Conservation (phyloP, 92 coral and sea anemone species). For the Parazoanthus swiftii region DNA sequence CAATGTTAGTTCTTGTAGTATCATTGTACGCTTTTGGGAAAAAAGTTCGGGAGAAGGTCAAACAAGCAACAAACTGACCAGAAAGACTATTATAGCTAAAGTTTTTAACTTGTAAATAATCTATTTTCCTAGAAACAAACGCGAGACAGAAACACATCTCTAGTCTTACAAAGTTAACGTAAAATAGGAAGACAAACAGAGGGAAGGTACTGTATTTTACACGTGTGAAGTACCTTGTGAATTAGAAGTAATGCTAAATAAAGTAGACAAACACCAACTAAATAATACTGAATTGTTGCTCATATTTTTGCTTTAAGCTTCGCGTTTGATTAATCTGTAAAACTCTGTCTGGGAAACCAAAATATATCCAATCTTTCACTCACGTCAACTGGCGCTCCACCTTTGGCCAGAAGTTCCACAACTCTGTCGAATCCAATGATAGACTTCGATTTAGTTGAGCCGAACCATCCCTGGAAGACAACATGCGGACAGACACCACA, state of each 20-base stretch:
- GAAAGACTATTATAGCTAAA: too few relatives aligned
- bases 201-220: too few relatives aligned
- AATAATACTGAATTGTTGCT: too few relatives aligned
- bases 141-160: too few relatives aligned
- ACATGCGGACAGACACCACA: not conserved
- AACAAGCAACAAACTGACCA: too few relatives aligned
- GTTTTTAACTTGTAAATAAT: too few relatives aligned
- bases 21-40: not conserved
- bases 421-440: constrained; percentile 84
- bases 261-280: too few relatives aligned
- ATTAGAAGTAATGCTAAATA: not conserved
- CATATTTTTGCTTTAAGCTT: too few relatives aligned
- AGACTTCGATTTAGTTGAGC: constrained; percentile 77
- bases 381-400: constrained; percentile 82
- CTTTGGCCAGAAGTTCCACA: constrained; percentile 70
- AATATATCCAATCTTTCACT: not conserved
- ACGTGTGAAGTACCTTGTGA: not conserved
- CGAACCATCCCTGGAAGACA: constrained; percentile 81
- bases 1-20: not conserved
- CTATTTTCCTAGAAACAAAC: too few relatives aligned
- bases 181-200: not conserved
- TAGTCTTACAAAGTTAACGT: not conserved
- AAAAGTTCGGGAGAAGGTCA: not conserved
- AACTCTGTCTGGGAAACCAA: not conserved
- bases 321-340: not conserved